Conservation (phyloP, 2,113 vertebrate genomes). For the Cinclus cinclus region DNA sequence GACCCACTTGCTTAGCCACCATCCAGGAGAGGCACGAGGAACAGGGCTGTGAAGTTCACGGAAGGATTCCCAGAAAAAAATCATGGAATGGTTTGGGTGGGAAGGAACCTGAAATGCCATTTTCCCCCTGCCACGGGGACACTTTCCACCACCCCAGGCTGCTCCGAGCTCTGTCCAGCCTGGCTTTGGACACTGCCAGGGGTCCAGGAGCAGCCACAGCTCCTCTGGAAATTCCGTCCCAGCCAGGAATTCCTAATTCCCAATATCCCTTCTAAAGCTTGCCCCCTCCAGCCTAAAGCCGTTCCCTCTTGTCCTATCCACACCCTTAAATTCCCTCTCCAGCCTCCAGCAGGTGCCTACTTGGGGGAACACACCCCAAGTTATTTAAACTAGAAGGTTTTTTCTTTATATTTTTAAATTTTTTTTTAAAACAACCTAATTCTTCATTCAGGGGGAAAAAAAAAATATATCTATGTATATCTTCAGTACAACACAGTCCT, state of each 20-base stretch:
- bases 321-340: neutral
- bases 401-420: neutral
- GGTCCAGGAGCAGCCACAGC: neutral
- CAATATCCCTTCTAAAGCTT: neutral
- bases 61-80: neutral
- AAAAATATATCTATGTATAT: neutral
- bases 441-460: neutral
- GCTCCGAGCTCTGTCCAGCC: neutral
- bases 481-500: neutral
- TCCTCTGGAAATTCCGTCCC: neutral
- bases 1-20: neutral
- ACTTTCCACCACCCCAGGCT: neutral
- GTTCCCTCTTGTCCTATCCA: neutral
- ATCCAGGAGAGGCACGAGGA: neutral
- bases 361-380: neutral
- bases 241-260: neutral
- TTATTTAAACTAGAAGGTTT: neutral
- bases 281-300: neutral
- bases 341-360: neutral
- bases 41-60: accelerated
- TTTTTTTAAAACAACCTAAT: neutral
- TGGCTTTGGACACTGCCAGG: neutral
- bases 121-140: neutral
- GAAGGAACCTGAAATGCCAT: neutral
- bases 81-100: neutral